These are phyloP conservation scores for Drosophila nikananu DNA, from an alignment of 1,140 invertebrate genomes.

Conservation along the genomic window DNA sequence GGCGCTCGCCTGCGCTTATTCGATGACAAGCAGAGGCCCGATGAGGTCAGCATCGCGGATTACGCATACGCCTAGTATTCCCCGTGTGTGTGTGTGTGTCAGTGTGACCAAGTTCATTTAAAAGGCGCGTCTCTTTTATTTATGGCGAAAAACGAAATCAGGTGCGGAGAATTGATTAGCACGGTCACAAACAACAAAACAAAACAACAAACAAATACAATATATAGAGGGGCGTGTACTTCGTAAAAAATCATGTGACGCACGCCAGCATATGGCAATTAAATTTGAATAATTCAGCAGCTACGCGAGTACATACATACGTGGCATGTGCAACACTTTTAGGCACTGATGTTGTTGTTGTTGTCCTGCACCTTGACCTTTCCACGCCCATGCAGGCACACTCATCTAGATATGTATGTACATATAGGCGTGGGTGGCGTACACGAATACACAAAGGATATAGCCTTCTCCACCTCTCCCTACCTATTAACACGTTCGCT, in stretches of 20 bases:
- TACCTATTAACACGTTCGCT: constrained; percentile 6
- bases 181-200: constrained; percentile 18
- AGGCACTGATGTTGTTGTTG: constrained; percentile 30
- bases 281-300: constrained; percentile 50
- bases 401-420: not conserved
- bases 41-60: constrained; percentile 58
- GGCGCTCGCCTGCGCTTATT: constrained; percentile 36
- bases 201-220: constrained; percentile 12
- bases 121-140: constrained; percentile 36
- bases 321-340: constrained; percentile 35
- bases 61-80: constrained; percentile 25
- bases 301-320: constrained; percentile 3
- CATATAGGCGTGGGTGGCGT: constrained; percentile 26
- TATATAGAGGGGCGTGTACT: constrained; percentile 16
- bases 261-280: constrained; percentile 60
- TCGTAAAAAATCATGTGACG: constrained; percentile 33
- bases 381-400: constrained; percentile 49
- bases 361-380: constrained; percentile 66
- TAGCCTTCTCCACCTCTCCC: not conserved
- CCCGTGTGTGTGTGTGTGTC: constrained; percentile 5
- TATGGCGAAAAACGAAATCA: constrained; percentile 31
- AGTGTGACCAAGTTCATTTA: constrained; percentile 53
- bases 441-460: constrained; percentile 22
- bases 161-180: constrained; percentile 67
- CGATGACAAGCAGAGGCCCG: constrained; percentile 64